These are phyloP conservation scores for Catocala nupta DNA, from an alignment of 2,888 invertebrate species.

Conservation along the genomic window DNA sequence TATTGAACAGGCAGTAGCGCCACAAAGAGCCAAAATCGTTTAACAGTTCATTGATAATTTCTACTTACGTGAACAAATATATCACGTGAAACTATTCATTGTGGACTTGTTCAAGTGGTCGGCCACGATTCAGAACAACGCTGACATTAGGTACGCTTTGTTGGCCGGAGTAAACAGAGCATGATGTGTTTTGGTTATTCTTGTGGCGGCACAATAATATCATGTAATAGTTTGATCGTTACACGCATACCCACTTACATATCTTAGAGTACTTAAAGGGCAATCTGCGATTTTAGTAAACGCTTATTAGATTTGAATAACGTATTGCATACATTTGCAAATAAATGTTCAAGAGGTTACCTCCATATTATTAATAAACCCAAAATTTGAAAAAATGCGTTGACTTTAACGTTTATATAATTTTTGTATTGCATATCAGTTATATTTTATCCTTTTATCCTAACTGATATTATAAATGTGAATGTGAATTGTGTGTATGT, in stretches of 20 bases:
- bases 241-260: conserved; percentile 1
- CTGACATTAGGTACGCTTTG: conserved; percentile 33
- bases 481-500: too few species aligned
- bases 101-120: conserved; percentile 14
- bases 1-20: too few species aligned
- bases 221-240: conserved; percentile 23
- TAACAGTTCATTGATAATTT: background rate
- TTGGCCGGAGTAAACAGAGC: conserved; percentile 55
- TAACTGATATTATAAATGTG: too few species aligned
- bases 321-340: too few species aligned
- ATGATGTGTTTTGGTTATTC: conserved; percentile 50
- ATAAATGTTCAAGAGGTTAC: too few species aligned
- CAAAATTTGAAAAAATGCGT: too few species aligned
- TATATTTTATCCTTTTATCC: too few species aligned
- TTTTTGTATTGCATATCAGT: too few species aligned
- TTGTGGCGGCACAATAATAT: conserved; percentile 30
- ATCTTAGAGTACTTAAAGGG: background rate
- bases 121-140: conserved; percentile 42
- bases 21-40: background rate
- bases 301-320: too few species aligned
- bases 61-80: background rate
- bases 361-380: too few species aligned
- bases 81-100: background rate
- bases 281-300: background rate
- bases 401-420: too few species aligned